Evolutionary conservation across 2,888 invertebrate genomes (phyloP).

Genomic region (Bombylius major): DNA sequence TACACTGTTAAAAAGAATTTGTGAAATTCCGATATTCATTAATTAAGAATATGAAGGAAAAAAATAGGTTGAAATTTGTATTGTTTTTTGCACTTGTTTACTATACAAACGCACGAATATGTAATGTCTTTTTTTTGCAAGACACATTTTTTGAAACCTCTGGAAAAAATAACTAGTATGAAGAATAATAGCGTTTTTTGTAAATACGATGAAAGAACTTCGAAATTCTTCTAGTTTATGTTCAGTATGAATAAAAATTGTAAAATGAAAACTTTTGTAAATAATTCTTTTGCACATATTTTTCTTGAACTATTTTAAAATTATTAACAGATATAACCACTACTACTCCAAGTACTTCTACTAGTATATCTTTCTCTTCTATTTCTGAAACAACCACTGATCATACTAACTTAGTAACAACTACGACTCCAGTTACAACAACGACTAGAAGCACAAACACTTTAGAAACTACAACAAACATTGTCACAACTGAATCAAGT

Average conservation of each 20-base stretch:
- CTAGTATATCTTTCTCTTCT: slow-evolving; percentile 20
- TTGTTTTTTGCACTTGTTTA: slow-evolving; percentile 1
- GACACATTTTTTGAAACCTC: too few species aligned
- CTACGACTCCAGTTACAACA: slow-evolving; percentile 18
- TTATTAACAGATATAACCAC: slow-evolving; percentile 35
- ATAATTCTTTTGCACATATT: slow-evolving; percentile 1
- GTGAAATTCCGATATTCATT: neutral
- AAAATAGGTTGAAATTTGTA: too few species aligned
- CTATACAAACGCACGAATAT: neutral
- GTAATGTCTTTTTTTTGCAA: too few species aligned
- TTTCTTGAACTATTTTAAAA: slow-evolving; percentile 27
- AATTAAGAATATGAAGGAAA: too few species aligned
- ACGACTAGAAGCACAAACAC: slow-evolving; percentile 6
- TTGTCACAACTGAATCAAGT: slow-evolving; percentile 2
- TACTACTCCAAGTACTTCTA: slow-evolving; percentile 22
- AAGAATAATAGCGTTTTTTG: too few species aligned
- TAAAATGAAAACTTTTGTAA: slow-evolving; percentile 4
- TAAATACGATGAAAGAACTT: too few species aligned
- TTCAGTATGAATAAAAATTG: neutral
- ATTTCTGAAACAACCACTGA: slow-evolving; percentile 15
- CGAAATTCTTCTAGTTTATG: too few species aligned
- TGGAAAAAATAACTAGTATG: too few species aligned
- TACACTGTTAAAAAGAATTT: slow-evolving; percentile 1
- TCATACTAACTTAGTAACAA: slow-evolving; percentile 18
- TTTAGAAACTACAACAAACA: slow-evolving; percentile 17